Evolutionary conservation across 2,113 vertebrate species (phyloP), one percentile per base, ranked within the genome.

Genomic region (Solea solea): DNA sequence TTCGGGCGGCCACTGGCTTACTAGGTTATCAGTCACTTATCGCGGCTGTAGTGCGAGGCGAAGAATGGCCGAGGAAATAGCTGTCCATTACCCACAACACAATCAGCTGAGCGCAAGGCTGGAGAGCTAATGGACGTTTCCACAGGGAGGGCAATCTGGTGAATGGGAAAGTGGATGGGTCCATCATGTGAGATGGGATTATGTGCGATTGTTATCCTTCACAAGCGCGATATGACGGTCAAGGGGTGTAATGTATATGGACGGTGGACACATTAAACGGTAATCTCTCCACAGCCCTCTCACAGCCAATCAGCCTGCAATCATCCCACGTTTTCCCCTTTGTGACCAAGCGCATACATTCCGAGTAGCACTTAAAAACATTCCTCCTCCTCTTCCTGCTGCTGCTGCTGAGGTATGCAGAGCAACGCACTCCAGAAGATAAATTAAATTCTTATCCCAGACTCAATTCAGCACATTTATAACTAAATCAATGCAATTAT

Each of bases 391-490:
- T 34, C 34, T 34, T 34, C 34, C 34, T 34, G 8, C 51, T 27
- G 8, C 51, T 27, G 27, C 65, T 55, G 83, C 53, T 75, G 75
- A 84, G 88, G 84, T 85, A 87, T 87, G 82, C 74, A 76, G 69
- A 71, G 82, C 57, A n/a, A 67, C 27, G 0, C 10, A 4, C 84
- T 76, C 74, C 71, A 34, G 5, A 70, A 82, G 80, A 81, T 63
- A 82, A 87, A 92, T 92, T 64, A 80, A 78, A 89, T 74, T 84
- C 72, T 85, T 85, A 90, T 89, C 85, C 58, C 59, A 5, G 72
- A 75, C 79, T 76, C 52, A 39, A 52, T 66, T 83, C 76, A 63
- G 78, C 58, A 74, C 72, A 78, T 78, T 78, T 82, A 66, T 63
- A 72, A 65, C 49, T 14, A 51, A 64, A 78, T 70, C 76, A 61